Conservation (phyloP, 2,888 invertebrate genomes). For the Calliphora vomitoria region DNA sequence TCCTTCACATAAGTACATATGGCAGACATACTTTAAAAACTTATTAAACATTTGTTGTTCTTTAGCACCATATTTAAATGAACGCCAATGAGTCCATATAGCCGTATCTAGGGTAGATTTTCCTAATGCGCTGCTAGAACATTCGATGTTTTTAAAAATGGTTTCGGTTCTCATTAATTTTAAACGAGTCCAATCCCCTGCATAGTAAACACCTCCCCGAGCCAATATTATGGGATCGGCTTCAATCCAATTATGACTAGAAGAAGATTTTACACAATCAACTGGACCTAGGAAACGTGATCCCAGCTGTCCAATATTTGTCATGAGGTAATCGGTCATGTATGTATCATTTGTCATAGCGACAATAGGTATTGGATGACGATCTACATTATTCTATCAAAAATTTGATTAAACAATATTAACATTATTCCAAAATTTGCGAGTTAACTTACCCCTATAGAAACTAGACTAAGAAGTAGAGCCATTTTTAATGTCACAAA, state of each 20-base stretch:
- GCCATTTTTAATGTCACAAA: conserved; percentile 84
- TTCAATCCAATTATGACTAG: conserved; percentile 78
- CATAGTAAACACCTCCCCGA: conserved; percentile 83
- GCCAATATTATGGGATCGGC: conserved; percentile 83
- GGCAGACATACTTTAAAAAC: conserved; percentile 82
- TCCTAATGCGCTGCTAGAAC: conserved; percentile 77
- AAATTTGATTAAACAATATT: not conserved
- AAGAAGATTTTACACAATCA: conserved; percentile 78
- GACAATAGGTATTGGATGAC: conserved; percentile 81
- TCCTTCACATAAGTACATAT: not conserved
- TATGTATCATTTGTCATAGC: conserved; percentile 80
- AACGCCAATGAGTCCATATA: conserved; percentile 84
- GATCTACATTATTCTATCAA: conserved; percentile 76
- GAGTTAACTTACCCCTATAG: conserved; percentile 81
- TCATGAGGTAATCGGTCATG: conserved; percentile 79
- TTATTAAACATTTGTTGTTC: conserved; percentile 81
- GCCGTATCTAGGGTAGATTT: conserved; percentile 79
- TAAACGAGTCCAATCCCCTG: conserved; percentile 83
- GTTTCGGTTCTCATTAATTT: conserved; percentile 76
- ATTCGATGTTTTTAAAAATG: conserved; percentile 80
- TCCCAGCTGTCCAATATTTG: conserved; percentile 80
- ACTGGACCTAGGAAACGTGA: conserved; percentile 81
- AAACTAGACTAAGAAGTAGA: conserved; percentile 84
- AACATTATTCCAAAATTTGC: not conserved
- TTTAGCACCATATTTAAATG: conserved; percentile 76